Evolutionary conservation across 2,888 invertebrate species (phyloP), one percentile per base, ranked within the genome.

Genomic region (Drosophila quinaria): DNA sequence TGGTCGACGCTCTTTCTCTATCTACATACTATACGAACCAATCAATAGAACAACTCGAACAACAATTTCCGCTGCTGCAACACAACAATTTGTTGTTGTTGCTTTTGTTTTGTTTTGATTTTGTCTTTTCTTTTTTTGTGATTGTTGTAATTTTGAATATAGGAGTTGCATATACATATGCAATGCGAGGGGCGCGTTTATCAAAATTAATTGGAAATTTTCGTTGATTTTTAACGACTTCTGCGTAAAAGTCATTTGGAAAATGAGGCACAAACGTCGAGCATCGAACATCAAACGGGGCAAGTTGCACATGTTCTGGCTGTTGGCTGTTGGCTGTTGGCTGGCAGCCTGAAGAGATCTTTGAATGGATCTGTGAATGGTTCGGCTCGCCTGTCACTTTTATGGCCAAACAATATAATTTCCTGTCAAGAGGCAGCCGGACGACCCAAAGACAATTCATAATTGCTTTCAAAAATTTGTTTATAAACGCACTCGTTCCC

Each of bases 161-260:
- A 50, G 61, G 13, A 74, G 75, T 63, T 74, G 58, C 56, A 56
- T 22, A 22, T 60, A 56, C 4, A 22, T 60, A 63, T 44, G 51
- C 52, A 55, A 22, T 59, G 63, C 44, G 39, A 41, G 65, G 70
- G 73, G 76, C 75, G 81, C 82, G 78, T 87, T 87, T 88, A 80
- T 88, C 85, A 87, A 88, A 87, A 85, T 87, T 86, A 87, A 83
- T 81, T 85, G 87, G 80, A 87, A 87, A 80, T 85, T 87, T 78
- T 78, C 83, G 80, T 87, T 78, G 75, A 81, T 79, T 72, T 87
- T 87, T 87, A 87, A 87, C 81, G 87, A 83, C 78, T 87, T 87
- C 87, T 83, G 81, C 70, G 83, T 81, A 87, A 88, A 86, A 86
- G 79, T 84, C 81, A 85, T 83, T 84, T 70, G 74, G 65, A 68